These are phyloP conservation scores for Rhingia rostrata DNA, from an alignment of 2,888 invertebrate genomes.

Conservation along the genomic window DNA sequence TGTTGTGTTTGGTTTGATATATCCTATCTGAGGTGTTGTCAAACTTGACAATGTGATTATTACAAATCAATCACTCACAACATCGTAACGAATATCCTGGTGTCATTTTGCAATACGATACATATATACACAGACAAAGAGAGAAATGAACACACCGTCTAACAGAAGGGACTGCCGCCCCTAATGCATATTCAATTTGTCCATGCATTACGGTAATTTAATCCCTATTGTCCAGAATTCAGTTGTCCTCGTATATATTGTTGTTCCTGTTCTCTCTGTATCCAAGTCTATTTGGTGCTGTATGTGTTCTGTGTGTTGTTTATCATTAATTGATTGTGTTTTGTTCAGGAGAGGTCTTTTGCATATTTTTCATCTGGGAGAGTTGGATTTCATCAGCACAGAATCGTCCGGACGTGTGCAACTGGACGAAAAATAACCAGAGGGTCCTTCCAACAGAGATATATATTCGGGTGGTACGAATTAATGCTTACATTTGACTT, in stretches of 20 bases:
- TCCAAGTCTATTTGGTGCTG: not conserved
- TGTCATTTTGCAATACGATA: conserved; percentile 33
- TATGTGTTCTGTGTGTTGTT: conserved; percentile 52
- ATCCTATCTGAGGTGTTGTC: conserved; percentile 44
- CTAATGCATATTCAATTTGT: conserved; percentile 74
- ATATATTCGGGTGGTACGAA: not conserved
- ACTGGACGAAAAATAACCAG: not conserved
- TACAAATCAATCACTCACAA: conserved; percentile 74
- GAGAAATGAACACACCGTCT: not conserved
- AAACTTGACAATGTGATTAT: conserved; percentile 73
- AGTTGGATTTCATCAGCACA: not conserved
- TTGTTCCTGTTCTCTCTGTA: conserved; percentile 2
- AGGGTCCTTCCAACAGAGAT: not conserved
- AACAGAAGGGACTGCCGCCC: conserved; percentile 28
- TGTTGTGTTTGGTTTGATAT: conserved; percentile 1
- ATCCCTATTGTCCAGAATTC: conserved; percentile 72
- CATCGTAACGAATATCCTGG: conserved; percentile 52
- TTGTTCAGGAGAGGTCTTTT: conserved; percentile 50
- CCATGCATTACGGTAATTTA: conserved; percentile 74
- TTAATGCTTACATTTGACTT: conserved; percentile 1
- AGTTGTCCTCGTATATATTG: conserved; percentile 57
- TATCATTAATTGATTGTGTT: conserved; percentile 73
- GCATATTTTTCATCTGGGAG: conserved; percentile 45
- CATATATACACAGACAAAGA: not conserved
- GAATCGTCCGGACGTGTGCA: not conserved